Evolutionary conservation across 2,888 invertebrate species (phyloP), one percentile per base, ranked within the genome.

Genomic region (Unio delphinus): DNA sequence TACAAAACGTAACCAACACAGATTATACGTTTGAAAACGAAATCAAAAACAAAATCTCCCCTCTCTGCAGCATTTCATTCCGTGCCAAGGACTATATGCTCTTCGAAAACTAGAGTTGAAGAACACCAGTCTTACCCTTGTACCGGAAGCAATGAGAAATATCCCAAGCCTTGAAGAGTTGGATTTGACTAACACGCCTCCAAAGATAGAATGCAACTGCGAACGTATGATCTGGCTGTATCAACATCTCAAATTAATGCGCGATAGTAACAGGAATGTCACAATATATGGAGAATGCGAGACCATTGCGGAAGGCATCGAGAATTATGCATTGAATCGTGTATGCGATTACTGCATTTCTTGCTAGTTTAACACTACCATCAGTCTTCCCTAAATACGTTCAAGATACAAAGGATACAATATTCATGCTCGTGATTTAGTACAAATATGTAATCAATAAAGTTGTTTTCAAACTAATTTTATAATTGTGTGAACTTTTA

Each of bases 91-190:
- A 55, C 64, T 79, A 18, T 23, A 15, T 0, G 6, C 7, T n/a
- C 59, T 80, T 23, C 15, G 61, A n/a, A 64, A 63, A 30, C 63
- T 80, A 4, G 61, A 74, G 20, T 61, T 80, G 20, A 63, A 73
- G 26, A 64, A 70, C 18, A 76, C 75, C 0, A 18, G 28, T 4
- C 61, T 80, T 30, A 68, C 67, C 7, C 56, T 68, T 6, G 77
- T 80, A 4, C 80, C 80, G 17, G 60, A 70, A 55, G 80, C 80
- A 17, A 61, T 80, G 17, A 30, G 55, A 18, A 79, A 80, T 56
- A 61, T 78, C 0, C 63, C 63, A 2, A 69, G 18, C 11, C 62
- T 76, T 8, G 45, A 15, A 3, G 64, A 7, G 15, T 34, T 79
- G 1, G 70, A 75, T 30, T 61, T 80, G 11, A 30, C 30, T 6